A percentile compares a stretch with the other conserved stretches of the same genome.
These are phyloP conservation scores for Muscicapa comitata DNA, from an alignment of 2,797 vertebrate species.

Conservation along the genomic window DNA sequence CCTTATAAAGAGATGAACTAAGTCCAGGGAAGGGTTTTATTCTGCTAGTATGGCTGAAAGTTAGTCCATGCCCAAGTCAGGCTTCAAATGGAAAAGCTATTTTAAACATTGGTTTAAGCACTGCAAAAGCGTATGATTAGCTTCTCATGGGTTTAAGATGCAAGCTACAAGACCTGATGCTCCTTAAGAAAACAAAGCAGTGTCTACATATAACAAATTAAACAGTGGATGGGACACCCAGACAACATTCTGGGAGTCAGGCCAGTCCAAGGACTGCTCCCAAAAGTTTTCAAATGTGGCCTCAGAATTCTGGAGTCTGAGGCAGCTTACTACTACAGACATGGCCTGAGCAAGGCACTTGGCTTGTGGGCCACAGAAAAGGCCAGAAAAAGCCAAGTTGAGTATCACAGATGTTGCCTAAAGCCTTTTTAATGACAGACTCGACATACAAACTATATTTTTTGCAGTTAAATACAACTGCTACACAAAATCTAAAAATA, in stretches of 20 bases:
- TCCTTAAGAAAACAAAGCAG: neutral
- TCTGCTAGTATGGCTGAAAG: neutral
- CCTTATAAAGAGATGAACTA: neutral
- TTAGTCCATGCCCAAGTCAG: neutral
- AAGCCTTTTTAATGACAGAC: neutral
- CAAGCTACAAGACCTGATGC: neutral
- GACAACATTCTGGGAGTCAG: neutral
- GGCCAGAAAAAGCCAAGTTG: neutral
- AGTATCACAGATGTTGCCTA: neutral
- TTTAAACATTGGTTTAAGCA: conserved; percentile 12
- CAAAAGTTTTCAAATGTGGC: neutral
- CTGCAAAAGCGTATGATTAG: conserved; percentile 35
- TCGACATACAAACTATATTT: neutral
- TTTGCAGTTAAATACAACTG: neutral
- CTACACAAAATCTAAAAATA: neutral
- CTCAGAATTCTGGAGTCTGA: neutral
- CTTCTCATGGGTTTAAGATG: neutral
- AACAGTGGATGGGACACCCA: neutral
- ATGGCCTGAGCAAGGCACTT: neutral
- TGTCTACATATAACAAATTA: neutral
- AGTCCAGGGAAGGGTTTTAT: neutral
- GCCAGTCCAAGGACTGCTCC: neutral
- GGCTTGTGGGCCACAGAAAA: neutral
- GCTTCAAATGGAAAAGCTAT: neutral
- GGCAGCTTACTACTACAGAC: neutral